Evolutionary conservation across 1,140 invertebrate genomes (phyloP), one percentile per base, ranked within the genome.

Genomic region (Drosophila bocki): DNA sequence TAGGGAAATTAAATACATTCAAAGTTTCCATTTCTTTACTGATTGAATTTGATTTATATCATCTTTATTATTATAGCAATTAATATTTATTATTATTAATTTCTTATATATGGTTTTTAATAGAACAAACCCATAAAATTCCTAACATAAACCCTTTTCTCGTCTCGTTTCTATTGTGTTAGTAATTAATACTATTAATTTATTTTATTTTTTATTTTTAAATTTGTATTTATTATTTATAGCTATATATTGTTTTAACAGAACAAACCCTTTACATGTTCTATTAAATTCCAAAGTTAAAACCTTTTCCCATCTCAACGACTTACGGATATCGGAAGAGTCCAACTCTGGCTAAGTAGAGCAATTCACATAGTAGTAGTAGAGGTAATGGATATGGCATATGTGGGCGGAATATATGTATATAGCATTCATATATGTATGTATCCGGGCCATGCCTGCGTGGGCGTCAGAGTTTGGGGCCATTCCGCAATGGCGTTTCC

Each of bases 401-500:
- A 53, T 77, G 41, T 44, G 54, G 22, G n/a, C 8, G 15, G 15
- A 19, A 62, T 58, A 70, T 58, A 70, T 58, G 62, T 58, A 70
- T 56, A 69, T 60, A 48, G 56, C 39, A 13, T 56, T 60, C 60
- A 47, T 35, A 62, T 35, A 29, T 26, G 17, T 59, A 37, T 48
- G 17, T 33, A 17, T 59, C 9, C 37, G 53, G 29, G 58, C 7
- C 29, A 19, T 48, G 57, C 1, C 41, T 32, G 41, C 13, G 41
- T 64, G 44, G 39, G 29, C 41, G 44, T 47, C 35, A 39, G 62
- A 35, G 65, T 42, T 57, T 78, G 29, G 71, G 53, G 47, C 65
- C 50, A 56, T 60, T 84, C 79, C 72, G 80, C 80, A 88, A 87
- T 87, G 84, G 80, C 81, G 85, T 78, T 75, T 88, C 45, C 74